Evolutionary conservation across 2,888 invertebrate species (phyloP).

Genomic region (Chloroclystis v-ata): DNA sequence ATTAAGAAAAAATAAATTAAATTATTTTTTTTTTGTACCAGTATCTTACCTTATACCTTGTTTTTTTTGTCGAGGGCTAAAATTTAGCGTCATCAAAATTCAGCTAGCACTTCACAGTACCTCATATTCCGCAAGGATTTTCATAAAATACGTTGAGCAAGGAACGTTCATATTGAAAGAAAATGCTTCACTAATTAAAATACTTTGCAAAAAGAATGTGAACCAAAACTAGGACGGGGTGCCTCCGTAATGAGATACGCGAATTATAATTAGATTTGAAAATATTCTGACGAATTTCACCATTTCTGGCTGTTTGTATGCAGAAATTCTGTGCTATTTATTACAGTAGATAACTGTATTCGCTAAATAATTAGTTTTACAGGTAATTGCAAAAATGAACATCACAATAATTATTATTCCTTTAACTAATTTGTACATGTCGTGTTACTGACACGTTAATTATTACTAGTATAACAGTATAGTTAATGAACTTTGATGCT

Average conservation of each 20-base stretch:
- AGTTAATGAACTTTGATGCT: no score
- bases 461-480: no score
- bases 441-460: no score
- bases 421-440: no score
- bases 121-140: slow-evolving; percentile 17
- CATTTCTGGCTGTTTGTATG: not conserved
- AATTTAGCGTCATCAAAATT: not conserved
- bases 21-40: no score
- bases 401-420: no score
- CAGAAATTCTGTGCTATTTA: not conserved
- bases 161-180: slow-evolving; percentile 31
- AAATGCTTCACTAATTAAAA: slow-evolving; percentile 40
- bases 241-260: slow-evolving; percentile 30
- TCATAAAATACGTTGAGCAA: slow-evolving; percentile 33
- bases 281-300: slow-evolving; percentile 7
- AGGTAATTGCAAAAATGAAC: no score
- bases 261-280: slow-evolving; percentile 28
- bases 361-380: no score
- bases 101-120: slow-evolving; percentile 1
- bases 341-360: no score
- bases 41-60: no score
- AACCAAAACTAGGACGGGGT: slow-evolving; percentile 27
- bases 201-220: slow-evolving; percentile 36
- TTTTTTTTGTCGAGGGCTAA: no score
- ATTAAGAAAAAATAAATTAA: no score